Percentiles rank a stretch among this genome's conserved stretches.
phyloP scores from a whole-genome alignment of 2,113 vertebrate species.

The Mystacornis crossleyi region DNA sequence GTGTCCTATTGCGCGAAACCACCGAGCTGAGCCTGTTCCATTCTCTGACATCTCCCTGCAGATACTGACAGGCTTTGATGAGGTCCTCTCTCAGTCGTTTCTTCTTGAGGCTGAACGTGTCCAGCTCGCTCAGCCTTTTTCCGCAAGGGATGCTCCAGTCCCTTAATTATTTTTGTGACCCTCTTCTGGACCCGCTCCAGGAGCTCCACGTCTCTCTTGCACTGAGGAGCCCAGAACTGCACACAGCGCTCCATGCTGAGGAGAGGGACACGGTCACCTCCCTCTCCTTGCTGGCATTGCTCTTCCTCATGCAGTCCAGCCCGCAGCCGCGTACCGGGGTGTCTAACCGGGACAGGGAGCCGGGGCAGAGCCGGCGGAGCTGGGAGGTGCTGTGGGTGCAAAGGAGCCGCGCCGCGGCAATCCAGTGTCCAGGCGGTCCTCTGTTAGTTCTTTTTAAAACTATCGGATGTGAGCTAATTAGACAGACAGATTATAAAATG shows the following conservation, averaged over 20 bases:
- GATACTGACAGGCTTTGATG: accelerated
- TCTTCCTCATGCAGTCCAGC: too few species aligned
- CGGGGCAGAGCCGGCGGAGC: too few species aligned
- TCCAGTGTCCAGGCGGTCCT: not conserved
- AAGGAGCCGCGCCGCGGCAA: too few species aligned
- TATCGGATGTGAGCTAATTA: not conserved
- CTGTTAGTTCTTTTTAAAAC: not conserved
- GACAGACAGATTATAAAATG: not conserved
- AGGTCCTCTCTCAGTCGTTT: not conserved
- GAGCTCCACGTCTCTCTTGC: not conserved
- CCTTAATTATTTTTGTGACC: too few species aligned
- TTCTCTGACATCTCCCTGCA: not conserved
- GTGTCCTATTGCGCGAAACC: accelerated
- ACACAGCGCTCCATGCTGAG: not conserved
- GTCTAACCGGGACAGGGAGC: not conserved
- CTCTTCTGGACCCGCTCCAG: not conserved
- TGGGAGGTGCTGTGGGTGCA: not conserved
- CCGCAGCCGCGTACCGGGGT: not conserved
- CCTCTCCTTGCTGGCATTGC: not conserved
- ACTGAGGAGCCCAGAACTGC: too few species aligned
- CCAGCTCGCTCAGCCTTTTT: not conserved
- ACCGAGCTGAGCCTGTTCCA: too few species aligned
- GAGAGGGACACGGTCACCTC: not conserved
- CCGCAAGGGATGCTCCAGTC: too few species aligned
- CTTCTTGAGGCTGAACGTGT: not conserved